Conservation (phyloP, 2,113 vertebrate genomes). For the Brevimyrus niger region DNA sequence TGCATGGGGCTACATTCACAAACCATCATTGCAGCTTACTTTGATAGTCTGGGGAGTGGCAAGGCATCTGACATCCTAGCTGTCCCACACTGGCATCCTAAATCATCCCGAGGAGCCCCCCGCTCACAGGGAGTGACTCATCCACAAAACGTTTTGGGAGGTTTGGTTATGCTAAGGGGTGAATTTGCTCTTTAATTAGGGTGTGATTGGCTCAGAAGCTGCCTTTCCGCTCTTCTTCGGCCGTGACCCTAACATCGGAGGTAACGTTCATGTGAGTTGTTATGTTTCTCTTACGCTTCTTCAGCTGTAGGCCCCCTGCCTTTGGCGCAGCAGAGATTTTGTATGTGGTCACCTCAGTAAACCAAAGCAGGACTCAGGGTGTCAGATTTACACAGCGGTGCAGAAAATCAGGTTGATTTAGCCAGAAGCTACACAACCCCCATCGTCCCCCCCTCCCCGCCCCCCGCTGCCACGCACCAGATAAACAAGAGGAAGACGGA, state of each 20-base stretch:
- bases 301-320: neutral
- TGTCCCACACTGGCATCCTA: neutral
- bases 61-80: neutral
- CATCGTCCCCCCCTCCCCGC: no score
- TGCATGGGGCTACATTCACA: neutral
- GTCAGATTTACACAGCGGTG: neutral
- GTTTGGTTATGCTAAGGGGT: neutral
- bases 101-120: neutral
- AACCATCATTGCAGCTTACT: neutral
- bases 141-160: neutral
- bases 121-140: neutral
- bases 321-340: neutral
- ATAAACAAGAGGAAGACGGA: neutral
- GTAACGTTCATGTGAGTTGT: neutral
- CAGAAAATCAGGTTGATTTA: constrained; percentile 2
- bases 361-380: neutral
- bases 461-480: neutral
- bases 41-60: neutral
- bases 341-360: neutral
- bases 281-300: neutral
- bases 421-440: neutral
- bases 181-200: neutral
- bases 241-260: neutral
- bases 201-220: neutral
- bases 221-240: neutral